phyloP scores from a whole-genome alignment of 2,797 vertebrate species.

The Microctenopoma steveboyesi region DNA sequence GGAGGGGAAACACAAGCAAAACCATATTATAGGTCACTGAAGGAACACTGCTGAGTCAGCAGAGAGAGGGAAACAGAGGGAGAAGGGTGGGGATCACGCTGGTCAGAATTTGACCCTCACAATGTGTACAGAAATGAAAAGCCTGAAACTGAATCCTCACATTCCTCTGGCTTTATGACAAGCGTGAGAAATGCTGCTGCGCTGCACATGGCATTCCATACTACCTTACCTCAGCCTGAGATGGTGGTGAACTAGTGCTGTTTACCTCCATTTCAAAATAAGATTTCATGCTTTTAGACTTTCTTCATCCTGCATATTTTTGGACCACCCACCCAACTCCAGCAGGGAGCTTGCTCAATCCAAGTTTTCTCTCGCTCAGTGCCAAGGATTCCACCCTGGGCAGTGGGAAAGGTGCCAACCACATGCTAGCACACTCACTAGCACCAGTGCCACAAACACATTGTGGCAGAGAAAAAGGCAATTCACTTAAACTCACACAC shows the following conservation, averaged over 20 bases:
- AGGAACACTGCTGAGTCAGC: slow-evolving; percentile 74
- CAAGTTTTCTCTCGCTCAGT: slow-evolving; percentile 64
- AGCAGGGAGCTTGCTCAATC: slow-evolving; percentile 72
- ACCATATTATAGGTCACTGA: slow-evolving; percentile 66
- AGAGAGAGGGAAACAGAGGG: slow-evolving; percentile 14
- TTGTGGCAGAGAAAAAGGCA: slow-evolving; percentile 49
- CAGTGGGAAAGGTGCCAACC: slow-evolving; percentile 78
- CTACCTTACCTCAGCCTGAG: slow-evolving; percentile 41
- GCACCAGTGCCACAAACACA: slow-evolving; percentile 66
- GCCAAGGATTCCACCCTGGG: slow-evolving; percentile 82
- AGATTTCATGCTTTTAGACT: slow-evolving; percentile 30
- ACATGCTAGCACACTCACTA: slow-evolving; percentile 73
- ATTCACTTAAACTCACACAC: slow-evolving; percentile 31
- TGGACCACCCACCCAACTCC: slow-evolving; percentile 70
- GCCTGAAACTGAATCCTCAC: slow-evolving; percentile 68
- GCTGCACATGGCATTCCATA: slow-evolving; percentile 56
- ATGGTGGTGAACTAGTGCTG: background rate
- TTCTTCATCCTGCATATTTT: slow-evolving; percentile 60
- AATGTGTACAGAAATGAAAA: slow-evolving; percentile 68
- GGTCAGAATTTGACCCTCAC: slow-evolving; percentile 72
- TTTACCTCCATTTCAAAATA: slow-evolving; percentile 34
- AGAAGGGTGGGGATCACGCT: slow-evolving; percentile 35
- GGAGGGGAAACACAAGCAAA: slow-evolving; percentile 42
- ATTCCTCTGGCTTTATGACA: slow-evolving; percentile 75
- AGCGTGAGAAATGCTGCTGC: slow-evolving; percentile 66